phyloP scores from a whole-genome alignment of 2,888 invertebrate species.

The Luperina testacea region DNA sequence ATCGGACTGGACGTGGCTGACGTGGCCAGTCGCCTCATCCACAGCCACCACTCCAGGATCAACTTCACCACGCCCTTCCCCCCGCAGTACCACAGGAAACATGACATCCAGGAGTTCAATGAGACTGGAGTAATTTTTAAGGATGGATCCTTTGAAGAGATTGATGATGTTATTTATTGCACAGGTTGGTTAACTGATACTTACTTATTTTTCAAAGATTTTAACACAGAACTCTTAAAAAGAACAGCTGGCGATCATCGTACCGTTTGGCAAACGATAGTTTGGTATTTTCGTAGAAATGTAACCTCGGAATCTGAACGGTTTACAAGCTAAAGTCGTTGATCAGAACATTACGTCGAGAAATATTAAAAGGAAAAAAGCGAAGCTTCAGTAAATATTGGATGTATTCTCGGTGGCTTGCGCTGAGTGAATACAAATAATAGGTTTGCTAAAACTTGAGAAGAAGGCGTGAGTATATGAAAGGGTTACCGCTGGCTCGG shows the following conservation, averaged over 20 bases:
- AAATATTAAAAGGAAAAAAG: too few species aligned
- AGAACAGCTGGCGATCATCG: too few species aligned
- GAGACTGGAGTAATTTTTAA: constrained; percentile 89
- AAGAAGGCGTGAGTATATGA: not conserved
- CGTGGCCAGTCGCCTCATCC: constrained; percentile 82
- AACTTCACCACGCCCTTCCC: constrained; percentile 85
- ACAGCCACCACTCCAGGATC: constrained; percentile 88
- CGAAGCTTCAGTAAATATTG: not conserved
- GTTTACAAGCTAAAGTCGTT: not conserved
- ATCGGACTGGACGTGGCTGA: constrained; percentile 91
- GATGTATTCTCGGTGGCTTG: not conserved
- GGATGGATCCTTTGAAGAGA: constrained; percentile 90
- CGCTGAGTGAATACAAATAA: not conserved
- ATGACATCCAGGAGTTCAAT: constrained; percentile 87
- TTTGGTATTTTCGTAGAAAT: not conserved
- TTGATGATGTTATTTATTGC: constrained; percentile 93
- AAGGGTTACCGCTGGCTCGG: too few species aligned
- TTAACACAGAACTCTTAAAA: not conserved
- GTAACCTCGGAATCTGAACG: not conserved
- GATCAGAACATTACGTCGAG: not conserved
- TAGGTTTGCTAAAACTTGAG: not conserved
- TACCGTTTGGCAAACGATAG: too few species aligned
- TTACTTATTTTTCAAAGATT: not conserved
- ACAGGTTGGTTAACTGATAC: constrained; percentile 88
- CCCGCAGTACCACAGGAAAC: constrained; percentile 86